These are phyloP conservation scores for Agapornis roseicollis DNA, from an alignment of 2,113 vertebrate species.

Conservation along the genomic window DNA sequence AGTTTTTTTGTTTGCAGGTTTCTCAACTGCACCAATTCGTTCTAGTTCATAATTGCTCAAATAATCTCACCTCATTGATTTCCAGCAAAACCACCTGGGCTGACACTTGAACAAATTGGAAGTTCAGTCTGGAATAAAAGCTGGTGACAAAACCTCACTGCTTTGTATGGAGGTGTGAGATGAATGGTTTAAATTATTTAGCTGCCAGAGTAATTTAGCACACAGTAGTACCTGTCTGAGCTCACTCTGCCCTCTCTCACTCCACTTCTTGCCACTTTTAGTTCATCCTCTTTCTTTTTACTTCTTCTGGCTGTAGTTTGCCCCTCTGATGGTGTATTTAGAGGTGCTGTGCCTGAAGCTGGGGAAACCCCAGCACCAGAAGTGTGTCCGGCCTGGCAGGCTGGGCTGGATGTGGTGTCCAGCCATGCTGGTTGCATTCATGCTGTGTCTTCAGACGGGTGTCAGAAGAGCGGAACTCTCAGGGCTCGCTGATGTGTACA, in stretches of 20 bases:
- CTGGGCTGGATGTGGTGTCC: background rate
- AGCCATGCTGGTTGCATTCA: background rate
- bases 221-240: background rate
- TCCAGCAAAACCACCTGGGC: conserved; percentile 30
- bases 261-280: too few species aligned
- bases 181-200: background rate
- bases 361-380: accelerated
- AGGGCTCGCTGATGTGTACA: accelerated
- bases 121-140: conserved; percentile 51
- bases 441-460: too few species aligned
- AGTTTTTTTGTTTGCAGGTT: background rate
- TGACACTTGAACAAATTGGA: conserved; percentile 56
- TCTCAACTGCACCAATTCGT: conserved; percentile 25
- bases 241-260: background rate
- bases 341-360: background rate
- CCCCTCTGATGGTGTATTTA: background rate
- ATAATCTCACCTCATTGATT: conserved; percentile 44
- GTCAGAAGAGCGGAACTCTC: background rate
- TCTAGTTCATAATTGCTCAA: conserved; percentile 39
- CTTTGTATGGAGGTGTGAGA: background rate
- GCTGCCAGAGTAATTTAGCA: background rate
- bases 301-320: accelerated
- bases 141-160: conserved; percentile 17
- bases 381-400: accelerated
- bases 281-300: background rate